Conservation (phyloP, 1,140 invertebrate genomes). For the Nasonia vitripennis region DNA sequence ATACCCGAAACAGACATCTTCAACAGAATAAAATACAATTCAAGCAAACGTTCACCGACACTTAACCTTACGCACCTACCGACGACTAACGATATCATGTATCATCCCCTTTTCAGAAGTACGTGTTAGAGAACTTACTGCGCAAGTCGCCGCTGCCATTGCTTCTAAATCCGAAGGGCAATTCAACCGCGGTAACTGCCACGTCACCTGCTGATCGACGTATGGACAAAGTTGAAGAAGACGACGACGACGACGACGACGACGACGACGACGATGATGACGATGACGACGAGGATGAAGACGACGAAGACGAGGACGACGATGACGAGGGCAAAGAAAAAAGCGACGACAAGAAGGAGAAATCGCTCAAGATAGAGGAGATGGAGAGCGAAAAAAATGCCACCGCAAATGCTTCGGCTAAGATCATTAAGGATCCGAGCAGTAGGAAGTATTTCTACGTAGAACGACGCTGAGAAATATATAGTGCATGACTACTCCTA, state of each 20-base stretch:
- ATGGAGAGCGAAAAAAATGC: conserved; percentile 6
- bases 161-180: not conserved
- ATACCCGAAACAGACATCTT: no score
- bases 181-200: not conserved
- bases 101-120: conserved; percentile 55
- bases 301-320: conserved; percentile 3
- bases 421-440: conserved; percentile 52
- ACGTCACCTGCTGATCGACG: not conserved
- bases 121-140: conserved; percentile 48
- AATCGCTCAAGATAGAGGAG: not conserved
- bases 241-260: conserved; percentile 43
- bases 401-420: not conserved
- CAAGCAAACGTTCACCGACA: not conserved
- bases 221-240: not conserved
- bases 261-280: conserved; percentile 31
- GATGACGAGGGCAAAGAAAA: not conserved
- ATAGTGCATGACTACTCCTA: not conserved
- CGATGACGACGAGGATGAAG: not conserved
- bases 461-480: conserved; percentile 29
- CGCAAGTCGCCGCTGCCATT: conserved; percentile 40
- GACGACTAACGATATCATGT: conserved; percentile 32
- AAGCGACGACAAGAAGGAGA: not conserved
- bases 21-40: no score
- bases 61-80: not conserved
- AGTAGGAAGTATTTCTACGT: conserved; percentile 56